Evolutionary conservation across 2,113 vertebrate genomes (phyloP).

Genomic region (Albula goreensis): DNA sequence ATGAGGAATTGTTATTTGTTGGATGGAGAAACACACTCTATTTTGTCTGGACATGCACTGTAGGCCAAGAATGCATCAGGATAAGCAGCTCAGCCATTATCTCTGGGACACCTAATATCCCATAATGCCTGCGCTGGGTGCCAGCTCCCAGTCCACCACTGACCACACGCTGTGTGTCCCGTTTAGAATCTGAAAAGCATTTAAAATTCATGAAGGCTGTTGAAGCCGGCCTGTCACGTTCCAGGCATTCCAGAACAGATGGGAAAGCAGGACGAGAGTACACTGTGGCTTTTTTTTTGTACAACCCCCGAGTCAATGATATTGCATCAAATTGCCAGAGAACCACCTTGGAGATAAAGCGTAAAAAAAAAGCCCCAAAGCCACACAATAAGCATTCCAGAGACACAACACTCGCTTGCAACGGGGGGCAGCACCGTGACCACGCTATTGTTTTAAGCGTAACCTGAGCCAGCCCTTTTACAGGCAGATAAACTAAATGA

Average conservation of each 20-base stretch:
- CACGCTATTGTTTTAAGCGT: slow-evolving; percentile 50
- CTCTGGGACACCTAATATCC: slow-evolving; percentile 83
- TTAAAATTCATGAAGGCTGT: slow-evolving; percentile 91
- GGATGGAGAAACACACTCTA: slow-evolving; percentile 58
- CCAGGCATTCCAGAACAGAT: slow-evolving; percentile 84
- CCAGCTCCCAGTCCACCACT: slow-evolving; percentile 69
- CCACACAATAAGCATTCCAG: slow-evolving; percentile 77
- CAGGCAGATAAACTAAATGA: slow-evolving; percentile 20
- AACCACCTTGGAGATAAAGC: slow-evolving; percentile 79
- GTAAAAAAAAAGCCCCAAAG: slow-evolving; percentile 63
- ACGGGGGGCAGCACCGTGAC: slow-evolving; percentile 55
- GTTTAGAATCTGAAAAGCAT: slow-evolving; percentile 85
- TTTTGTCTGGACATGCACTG: slow-evolving; percentile 65
- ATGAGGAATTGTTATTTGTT: slow-evolving; percentile 65
- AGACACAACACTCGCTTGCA: slow-evolving; percentile 66
- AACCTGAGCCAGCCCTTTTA: slow-evolving; percentile 18
- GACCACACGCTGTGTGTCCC: slow-evolving; percentile 74
- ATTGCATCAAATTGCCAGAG: slow-evolving; percentile 90
- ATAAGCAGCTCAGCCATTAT: slow-evolving; percentile 78
- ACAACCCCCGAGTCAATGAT: slow-evolving; percentile 76
- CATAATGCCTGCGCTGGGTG: slow-evolving; percentile 65
- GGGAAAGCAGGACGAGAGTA: slow-evolving; percentile 77
- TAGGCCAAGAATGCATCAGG: slow-evolving; percentile 79
- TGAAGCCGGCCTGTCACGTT: slow-evolving; percentile 83
- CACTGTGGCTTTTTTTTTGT: slow-evolving; percentile 71